Conservation (phyloP, 2,888 invertebrate genomes). For the Cephonodes hylas region DNA sequence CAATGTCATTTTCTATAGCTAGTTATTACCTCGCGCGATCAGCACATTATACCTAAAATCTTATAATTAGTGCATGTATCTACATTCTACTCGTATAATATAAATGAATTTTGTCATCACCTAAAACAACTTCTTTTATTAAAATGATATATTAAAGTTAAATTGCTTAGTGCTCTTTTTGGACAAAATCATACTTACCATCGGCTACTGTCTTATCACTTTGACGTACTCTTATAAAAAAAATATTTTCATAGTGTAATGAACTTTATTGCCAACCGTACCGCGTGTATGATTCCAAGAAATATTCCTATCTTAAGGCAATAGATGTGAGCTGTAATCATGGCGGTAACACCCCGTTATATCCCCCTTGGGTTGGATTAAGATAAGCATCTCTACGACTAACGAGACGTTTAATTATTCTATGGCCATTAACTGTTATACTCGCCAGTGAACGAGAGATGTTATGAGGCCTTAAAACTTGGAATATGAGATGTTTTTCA, state of each 20-base stretch:
- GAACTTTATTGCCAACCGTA: not conserved
- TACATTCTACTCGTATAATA: too few relatives aligned
- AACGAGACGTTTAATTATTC: conserved; percentile 2
- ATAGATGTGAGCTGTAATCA: conserved; percentile 3
- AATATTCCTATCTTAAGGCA: conserved; percentile 2
- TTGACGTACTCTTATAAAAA: too few relatives aligned
- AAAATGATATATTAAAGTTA: too few relatives aligned
- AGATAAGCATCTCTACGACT: not conserved
- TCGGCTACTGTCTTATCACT: too few relatives aligned
- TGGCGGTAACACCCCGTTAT: not conserved
- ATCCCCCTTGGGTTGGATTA: not conserved
- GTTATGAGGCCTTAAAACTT: not conserved
- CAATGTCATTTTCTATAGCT: too few relatives aligned
- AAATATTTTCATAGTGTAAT: not conserved
- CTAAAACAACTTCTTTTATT: too few relatives aligned
- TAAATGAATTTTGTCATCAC: too few relatives aligned
- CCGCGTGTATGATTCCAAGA: not conserved
- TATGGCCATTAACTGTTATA: not conserved
- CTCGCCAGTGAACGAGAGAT: not conserved
- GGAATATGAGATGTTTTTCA: not conserved
- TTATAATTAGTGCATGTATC: too few relatives aligned
- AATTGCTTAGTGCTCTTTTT: too few relatives aligned
- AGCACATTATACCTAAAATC: too few relatives aligned
- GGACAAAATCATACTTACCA: too few relatives aligned
- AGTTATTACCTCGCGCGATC: too few relatives aligned